Evolutionary conservation across 1,140 invertebrate species (phyloP).

Genomic region (Drosophila arizonae): DNA sequence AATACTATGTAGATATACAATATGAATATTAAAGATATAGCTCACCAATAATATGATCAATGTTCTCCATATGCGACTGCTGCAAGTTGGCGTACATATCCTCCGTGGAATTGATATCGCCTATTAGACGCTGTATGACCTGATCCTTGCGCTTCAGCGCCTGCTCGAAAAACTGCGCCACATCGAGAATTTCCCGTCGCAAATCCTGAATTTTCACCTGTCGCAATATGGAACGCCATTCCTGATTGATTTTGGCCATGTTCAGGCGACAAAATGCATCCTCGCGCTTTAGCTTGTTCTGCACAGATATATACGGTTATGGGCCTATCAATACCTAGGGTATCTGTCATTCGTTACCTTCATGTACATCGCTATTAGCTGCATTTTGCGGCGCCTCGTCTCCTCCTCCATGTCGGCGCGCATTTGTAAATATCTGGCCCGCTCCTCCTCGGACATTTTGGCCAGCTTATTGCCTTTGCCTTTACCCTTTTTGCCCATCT

Average conservation of each 20-base stretch:
- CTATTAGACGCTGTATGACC: constrained; percentile 86
- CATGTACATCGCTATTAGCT: constrained; percentile 89
- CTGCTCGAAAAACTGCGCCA: constrained; percentile 73
- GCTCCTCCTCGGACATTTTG: constrained; percentile 92
- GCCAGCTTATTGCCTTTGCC: constrained; percentile 89
- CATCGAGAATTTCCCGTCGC: constrained; percentile 86
- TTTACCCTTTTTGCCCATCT: constrained; percentile 87
- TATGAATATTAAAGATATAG: neutral
- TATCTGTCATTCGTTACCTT: constrained; percentile 84
- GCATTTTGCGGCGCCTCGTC: constrained; percentile 88
- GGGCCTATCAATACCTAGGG: neutral
- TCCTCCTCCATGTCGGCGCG: constrained; percentile 91
- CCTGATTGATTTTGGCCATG: constrained; percentile 91
- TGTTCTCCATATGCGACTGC: constrained; percentile 87
- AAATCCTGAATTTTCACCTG: constrained; percentile 89
- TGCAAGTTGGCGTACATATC: constrained; percentile 85
- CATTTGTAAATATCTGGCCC: constrained; percentile 89
- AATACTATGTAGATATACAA: neutral
- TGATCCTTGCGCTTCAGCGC: constrained; percentile 86
- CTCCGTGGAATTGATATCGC: constrained; percentile 87
- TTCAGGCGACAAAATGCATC: constrained; percentile 90
- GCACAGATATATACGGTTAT: constrained; percentile 34
- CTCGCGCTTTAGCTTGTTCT: constrained; percentile 92
- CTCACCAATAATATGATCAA: constrained; percentile 87
- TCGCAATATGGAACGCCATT: constrained; percentile 90